Evolutionary conservation across 2,113 vertebrate genomes (phyloP), one percentile per base, ranked within the genome.

Genomic region (Xyrauchen texanus): DNA sequence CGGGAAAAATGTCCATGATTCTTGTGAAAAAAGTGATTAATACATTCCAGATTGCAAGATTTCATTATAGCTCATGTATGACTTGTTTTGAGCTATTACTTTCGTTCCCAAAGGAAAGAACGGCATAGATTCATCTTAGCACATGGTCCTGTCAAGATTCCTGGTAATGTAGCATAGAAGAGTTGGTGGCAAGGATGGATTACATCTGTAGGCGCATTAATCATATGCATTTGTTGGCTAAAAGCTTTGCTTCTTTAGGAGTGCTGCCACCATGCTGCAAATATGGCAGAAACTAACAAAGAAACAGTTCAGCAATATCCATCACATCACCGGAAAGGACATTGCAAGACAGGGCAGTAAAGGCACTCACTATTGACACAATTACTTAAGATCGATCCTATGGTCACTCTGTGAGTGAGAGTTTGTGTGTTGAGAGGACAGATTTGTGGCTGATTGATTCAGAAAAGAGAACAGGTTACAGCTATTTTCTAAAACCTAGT

Each of bases 141-240:
- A 64, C 75, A 52, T 8, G n/a, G 63, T 15, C 76, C 74, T 75
- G 75, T 72, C 75, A 80, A 57, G 69, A 74, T 60, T 74, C 81
- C 13, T 65, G 51, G 52, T 82, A 83, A 78, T 81, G 75, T 76
- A 72, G 69, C 53, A 73, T 60, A 77, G 60, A 78, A 49, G 44
- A 75, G 74, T 75, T 61, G 58, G 42, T 76, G 84, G 78, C 65
- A 76, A 47, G 46, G 16, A 83, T 78, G 65, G 52, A 85, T 81
- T 78, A 75, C 51, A 60, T 75, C 58, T 80, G 75, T 63, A 57
- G 65, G 4, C 16, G 44, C 78, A 83, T 83, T 81, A 85, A 85
- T 85, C 78, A 82, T 81, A 76, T 83, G 78, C 60, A 78, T 76
- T 58, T 71, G 65, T 72, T 85, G 68, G 73, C 75, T 58, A 72